Conservation (phyloP, 2,113 vertebrate genomes). For the Hemiprocne comata region DNA sequence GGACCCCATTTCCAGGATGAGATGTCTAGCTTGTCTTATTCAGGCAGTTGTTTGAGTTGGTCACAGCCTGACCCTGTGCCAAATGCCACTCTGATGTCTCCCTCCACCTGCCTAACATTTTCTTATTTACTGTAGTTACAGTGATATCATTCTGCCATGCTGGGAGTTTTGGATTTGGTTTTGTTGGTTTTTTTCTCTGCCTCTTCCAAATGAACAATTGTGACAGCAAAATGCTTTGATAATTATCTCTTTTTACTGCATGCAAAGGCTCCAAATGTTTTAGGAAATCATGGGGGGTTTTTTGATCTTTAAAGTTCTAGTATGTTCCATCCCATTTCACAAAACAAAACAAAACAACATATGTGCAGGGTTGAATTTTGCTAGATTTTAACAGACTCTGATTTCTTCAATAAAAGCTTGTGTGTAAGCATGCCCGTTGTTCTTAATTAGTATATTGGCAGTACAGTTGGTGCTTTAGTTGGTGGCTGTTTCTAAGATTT, state of each 20-base stretch:
- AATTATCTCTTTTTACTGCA: constrained; percentile 29
- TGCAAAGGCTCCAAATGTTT: constrained; percentile 18
- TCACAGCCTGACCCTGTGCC: neutral
- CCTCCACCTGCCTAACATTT: neutral
- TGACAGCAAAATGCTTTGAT: neutral
- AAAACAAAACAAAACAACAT: constrained; percentile 68
- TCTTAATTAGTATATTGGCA: constrained; percentile 54
- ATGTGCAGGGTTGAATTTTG: constrained; percentile 55
- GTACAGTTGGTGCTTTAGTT: constrained; percentile 2
- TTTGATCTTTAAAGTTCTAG: constrained; percentile 57
- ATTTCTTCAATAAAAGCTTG: constrained; percentile 32
- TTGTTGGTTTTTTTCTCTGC: neutral
- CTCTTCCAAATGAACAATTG: constrained; percentile 41
- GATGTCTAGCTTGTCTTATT: neutral
- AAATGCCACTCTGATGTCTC: neutral
- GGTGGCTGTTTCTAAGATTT: neutral
- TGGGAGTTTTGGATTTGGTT: neutral
- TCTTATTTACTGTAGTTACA: neutral
- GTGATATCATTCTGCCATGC: neutral
- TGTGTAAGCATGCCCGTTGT: neutral
- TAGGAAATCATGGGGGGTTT: constrained; percentile 9
- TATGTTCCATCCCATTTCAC: constrained; percentile 62
- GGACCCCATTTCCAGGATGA: neutral
- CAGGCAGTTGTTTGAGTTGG: accelerated
- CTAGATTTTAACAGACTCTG: constrained; percentile 38